These are phyloP conservation scores for Cheilosia vulpina DNA, from an alignment of 2,888 invertebrate genomes.

Conservation along the genomic window DNA sequence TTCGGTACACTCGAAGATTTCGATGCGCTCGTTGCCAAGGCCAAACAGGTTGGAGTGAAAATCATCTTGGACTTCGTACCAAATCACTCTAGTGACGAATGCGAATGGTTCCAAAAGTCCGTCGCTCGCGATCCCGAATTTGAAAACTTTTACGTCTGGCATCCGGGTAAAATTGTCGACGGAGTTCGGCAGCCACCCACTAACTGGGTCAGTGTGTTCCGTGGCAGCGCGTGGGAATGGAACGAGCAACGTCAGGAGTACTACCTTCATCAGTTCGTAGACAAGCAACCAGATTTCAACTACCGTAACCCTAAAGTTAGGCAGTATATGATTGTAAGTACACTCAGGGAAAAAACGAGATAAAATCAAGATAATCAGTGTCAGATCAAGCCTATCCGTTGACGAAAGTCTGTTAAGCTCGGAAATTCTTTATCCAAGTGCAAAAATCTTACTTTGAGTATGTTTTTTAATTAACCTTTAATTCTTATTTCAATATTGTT, in stretches of 20 bases:
- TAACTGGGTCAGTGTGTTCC: constrained; percentile 87
- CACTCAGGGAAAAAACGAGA: too few species aligned
- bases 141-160: constrained; percentile 91
- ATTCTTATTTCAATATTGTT: too few species aligned
- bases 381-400: too few species aligned
- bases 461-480: too few species aligned
- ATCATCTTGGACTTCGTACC: constrained; percentile 89
- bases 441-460: too few species aligned
- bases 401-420: too few species aligned
- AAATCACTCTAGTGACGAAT: constrained; percentile 91
- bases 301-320: constrained; percentile 85
- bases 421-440: too few species aligned
- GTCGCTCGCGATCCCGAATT: constrained; percentile 86
- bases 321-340: constrained; percentile 82
- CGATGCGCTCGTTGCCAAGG: constrained; percentile 85
- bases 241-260: constrained; percentile 85
- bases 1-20: constrained; percentile 90
- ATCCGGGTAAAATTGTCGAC: constrained; percentile 83
- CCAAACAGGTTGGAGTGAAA: constrained; percentile 85
- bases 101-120: constrained; percentile 93
- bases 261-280: constrained; percentile 87
- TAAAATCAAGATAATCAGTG: too few species aligned
- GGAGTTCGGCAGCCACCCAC: constrained; percentile 86
- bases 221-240: constrained; percentile 88
- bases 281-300: constrained; percentile 88